phyloP scores from a whole-genome alignment of 2,113 vertebrate genomes.

The Erpornis zantholeuca region DNA sequence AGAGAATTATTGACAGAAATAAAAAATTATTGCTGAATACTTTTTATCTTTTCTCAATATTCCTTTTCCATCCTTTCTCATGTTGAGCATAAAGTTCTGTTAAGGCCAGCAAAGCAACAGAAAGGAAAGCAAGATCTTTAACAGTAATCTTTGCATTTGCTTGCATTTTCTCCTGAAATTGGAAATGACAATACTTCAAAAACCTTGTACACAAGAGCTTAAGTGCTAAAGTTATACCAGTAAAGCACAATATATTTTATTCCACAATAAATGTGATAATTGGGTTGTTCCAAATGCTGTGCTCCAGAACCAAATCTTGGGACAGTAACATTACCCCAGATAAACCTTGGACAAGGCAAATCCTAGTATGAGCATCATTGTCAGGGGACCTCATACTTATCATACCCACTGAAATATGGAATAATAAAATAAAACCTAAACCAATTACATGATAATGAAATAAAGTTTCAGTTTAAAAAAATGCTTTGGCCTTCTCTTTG shows the following conservation, averaged over 20 bases:
- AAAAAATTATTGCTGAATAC: neutral
- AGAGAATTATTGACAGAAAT: neutral
- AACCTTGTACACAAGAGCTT: neutral
- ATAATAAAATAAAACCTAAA: conserved; percentile 63
- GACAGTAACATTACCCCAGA: neutral
- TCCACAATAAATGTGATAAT: neutral
- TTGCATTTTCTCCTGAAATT: neutral
- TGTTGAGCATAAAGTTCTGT: neutral
- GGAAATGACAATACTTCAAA: neutral
- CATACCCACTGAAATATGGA: conserved; percentile 39
- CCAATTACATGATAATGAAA: conserved; percentile 53
- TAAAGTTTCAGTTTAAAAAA: conserved; percentile 45
- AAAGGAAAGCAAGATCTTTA: neutral
- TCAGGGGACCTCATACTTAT: conserved; percentile 26
- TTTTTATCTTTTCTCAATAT: neutral
- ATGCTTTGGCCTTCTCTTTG: conserved; percentile 32
- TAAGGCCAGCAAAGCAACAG: neutral
- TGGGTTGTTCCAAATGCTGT: neutral
- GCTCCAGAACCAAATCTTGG: neutral
- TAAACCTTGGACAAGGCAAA: neutral
- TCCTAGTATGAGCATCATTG: neutral
- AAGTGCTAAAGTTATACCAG: neutral
- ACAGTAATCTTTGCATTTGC: neutral
- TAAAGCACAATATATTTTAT: neutral
- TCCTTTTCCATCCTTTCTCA: neutral